phyloP scores from a whole-genome alignment of 2,113 vertebrate species.

The Xiphias gladius region DNA sequence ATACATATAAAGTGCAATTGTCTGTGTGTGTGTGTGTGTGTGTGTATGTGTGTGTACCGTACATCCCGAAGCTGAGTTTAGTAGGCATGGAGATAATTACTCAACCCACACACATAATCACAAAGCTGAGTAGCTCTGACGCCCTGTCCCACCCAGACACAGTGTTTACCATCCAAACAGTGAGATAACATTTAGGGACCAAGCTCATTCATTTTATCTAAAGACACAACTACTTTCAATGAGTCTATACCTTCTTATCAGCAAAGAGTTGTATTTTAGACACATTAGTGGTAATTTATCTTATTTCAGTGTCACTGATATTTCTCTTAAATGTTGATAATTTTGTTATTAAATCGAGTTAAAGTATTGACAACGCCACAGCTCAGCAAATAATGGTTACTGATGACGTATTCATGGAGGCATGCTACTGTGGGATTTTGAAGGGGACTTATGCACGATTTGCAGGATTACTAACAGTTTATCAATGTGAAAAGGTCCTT shows the following conservation, averaged over 20 bases:
- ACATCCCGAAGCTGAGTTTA: conserved; percentile 3
- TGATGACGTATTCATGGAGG: background rate
- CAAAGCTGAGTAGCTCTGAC: background rate
- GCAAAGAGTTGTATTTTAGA: background rate
- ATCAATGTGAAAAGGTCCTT: too few relatives aligned
- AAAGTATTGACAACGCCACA: background rate
- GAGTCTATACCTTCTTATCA: background rate
- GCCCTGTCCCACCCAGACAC: conserved; percentile 43
- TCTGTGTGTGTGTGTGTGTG: background rate
- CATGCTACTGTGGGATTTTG: background rate
- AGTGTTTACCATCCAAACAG: conserved; percentile 47
- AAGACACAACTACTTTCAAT: background rate
- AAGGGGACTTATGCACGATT: too few relatives aligned
- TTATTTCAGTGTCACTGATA: background rate
- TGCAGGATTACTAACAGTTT: too few relatives aligned
- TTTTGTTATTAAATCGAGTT: background rate
- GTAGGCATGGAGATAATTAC: conserved; percentile 14
- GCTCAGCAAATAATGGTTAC: background rate
- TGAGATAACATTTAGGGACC: conserved; percentile 29
- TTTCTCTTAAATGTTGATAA: background rate
- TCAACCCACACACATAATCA: conserved; percentile 10
- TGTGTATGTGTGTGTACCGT: background rate
- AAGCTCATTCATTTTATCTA: background rate
- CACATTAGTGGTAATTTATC: background rate
- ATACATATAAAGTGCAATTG: background rate